Evolutionary conservation across 2,113 vertebrate genomes (phyloP).

Genomic region (Orientallactaga bullata): DNA sequence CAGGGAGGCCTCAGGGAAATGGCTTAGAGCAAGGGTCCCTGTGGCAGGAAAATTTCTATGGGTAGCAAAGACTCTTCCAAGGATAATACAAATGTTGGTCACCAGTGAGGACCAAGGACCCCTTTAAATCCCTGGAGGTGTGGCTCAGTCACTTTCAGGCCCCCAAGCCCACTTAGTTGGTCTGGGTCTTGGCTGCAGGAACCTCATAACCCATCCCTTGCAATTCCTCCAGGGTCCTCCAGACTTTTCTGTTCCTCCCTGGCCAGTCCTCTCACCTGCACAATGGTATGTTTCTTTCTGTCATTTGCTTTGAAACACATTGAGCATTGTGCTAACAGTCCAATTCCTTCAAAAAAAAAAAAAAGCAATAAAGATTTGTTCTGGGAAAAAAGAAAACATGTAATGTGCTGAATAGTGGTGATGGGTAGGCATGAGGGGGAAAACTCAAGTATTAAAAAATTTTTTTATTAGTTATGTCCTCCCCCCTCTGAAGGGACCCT

Average conservation of each 20-base stretch:
- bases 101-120: background rate
- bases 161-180: background rate
- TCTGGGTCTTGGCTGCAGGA: background rate
- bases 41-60: background rate
- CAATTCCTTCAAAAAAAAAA: constrained; percentile 62
- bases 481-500: too few species aligned
- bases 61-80: background rate
- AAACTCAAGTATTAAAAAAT: background rate
- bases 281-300: constrained; percentile 27
- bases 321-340: constrained; percentile 47
- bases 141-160: background rate
- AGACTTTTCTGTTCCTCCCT: too few species aligned
- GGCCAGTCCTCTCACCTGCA: background rate
- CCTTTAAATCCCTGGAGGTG: background rate
- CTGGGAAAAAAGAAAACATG: constrained; percentile 10
- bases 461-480: too few species aligned
- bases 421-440: background rate
- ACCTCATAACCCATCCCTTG: background rate
- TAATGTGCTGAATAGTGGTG: constrained; percentile 64
- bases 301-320: constrained; percentile 57
- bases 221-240: background rate
- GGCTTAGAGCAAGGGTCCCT: background rate
- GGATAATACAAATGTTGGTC: background rate
- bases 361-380: constrained; percentile 76
- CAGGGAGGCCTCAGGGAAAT: background rate